Evolutionary conservation across 2,797 vertebrate genomes (phyloP).

Genomic region (Sus cebifrons): DNA sequence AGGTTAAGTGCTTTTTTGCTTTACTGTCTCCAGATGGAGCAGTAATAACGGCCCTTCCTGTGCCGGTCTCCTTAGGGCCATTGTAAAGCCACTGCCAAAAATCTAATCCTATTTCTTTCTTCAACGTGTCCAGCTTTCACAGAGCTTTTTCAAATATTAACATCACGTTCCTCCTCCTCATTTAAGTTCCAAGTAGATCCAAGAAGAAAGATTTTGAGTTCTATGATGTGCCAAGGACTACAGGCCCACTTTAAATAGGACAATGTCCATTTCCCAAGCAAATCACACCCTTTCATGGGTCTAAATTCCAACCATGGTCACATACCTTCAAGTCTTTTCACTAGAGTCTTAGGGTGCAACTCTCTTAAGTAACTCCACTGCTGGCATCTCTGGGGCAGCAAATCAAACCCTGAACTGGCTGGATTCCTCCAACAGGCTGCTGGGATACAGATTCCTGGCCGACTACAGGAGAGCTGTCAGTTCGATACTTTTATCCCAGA

Average conservation of each 20-base stretch:
- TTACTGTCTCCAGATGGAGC: neutral
- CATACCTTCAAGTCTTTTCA: neutral
- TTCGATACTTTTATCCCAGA: slow-evolving; percentile 29
- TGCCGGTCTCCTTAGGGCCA: neutral
- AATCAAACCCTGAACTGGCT: slow-evolving; percentile 57
- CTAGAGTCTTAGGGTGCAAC: neutral
- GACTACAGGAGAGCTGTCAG: slow-evolving; percentile 27
- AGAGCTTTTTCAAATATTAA: neutral
- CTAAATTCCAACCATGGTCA: neutral
- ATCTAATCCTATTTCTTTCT: neutral
- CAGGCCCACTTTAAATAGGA: neutral
- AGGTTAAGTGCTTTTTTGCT: neutral
- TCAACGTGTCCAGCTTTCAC: neutral
- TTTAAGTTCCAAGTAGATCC: slow-evolving; percentile 15
- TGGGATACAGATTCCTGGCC: neutral
- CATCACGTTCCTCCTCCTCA: neutral
- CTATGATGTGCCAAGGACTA: neutral
- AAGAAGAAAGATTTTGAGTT: neutral
- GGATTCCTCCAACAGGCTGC: slow-evolving; percentile 9
- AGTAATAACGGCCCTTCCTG: neutral
- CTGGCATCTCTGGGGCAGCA: slow-evolving; percentile 70
- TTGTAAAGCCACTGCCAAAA: neutral
- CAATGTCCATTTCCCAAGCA: slow-evolving; percentile 23
- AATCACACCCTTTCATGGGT: neutral
- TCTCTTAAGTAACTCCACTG: neutral